Evolutionary conservation across 2,113 vertebrate species (phyloP), one percentile per base, ranked within the genome.

Genomic region (Phycodurus eques): DNA sequence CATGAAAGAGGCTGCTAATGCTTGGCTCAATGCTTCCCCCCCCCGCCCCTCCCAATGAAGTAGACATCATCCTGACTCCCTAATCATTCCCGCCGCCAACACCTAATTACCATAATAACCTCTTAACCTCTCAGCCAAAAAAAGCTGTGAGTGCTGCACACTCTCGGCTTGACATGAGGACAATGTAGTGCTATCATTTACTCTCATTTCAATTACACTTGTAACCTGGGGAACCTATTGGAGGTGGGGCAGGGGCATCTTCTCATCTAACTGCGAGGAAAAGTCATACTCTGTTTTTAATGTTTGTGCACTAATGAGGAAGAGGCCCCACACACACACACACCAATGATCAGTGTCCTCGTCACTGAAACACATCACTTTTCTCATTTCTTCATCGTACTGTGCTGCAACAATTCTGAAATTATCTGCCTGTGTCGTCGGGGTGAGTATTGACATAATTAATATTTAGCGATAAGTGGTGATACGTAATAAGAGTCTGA

Each of bases 211-310:
- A 42, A 61, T 59, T 59, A 59, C 49, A 4, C 6, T 44, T 54
- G 0, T 63, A 35, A 65, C 53, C 20, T 2, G 10, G 17, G 15
- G 14, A 42, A 20, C 61, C 10, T 10, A 2, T 64, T 47, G 17
- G 42, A 39, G 46, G 44, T 27, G 22, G 49, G 63, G 56, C 35
- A 39, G 35, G 35, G 35, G 4, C 35, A 9, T 22, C 5, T 2
- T 71, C 12, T 68, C 33, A 49, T 72, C 63, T 67, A 60, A 44
- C 17, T 20, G n/a, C 54, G 3, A 17, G 65, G 61, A 67, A 59
- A 71, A 22, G 43, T 81, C 75, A 22, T 35, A 56, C 68, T 88
- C 80, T 85, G 85, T 86, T 87, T 87, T 88, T 83, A 87, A 82
- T 67, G 72, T 74, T 68, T 59, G 62, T 74, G 77, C 62, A 35